Percentiles rank a stretch among this genome's conserved stretches.
These are phyloP conservation scores for Oreochromis aureus DNA, from an alignment of 2,113 vertebrate genomes.

Conservation along the genomic window DNA sequence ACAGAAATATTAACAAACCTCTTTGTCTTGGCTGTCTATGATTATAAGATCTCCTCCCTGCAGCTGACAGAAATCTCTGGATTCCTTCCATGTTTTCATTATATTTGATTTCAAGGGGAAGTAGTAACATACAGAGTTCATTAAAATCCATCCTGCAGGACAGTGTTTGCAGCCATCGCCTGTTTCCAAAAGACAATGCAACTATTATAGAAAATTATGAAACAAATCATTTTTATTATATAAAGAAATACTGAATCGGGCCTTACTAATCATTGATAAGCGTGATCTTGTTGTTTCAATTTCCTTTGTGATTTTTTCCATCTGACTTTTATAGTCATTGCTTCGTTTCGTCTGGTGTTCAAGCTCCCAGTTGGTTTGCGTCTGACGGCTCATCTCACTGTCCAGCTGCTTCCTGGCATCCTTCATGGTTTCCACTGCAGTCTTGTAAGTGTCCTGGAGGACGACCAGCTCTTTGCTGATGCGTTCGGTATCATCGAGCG, in stretches of 20 bases:
- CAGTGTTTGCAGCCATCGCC: constrained; percentile 21
- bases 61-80: too few species aligned
- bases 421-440: neutral
- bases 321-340: neutral
- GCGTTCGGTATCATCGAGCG: neutral
- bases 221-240: neutral
- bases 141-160: too few species aligned
- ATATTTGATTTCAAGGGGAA: too few species aligned
- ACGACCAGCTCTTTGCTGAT: neutral
- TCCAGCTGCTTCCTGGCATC: neutral
- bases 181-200: neutral
- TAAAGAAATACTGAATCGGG: neutral
- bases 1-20: neutral
- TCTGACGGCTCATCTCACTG: neutral
- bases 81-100: too few species aligned
- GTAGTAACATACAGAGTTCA: too few species aligned
- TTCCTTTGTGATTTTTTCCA: neutral
- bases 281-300: neutral
- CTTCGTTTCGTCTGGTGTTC: constrained; percentile 10
- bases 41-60: too few species aligned
- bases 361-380: neutral
- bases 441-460: neutral
- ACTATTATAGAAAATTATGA: neutral
- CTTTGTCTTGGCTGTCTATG: too few species aligned
- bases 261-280: constrained; percentile 31